A percentile compares a stretch with the other conserved stretches of the same genome.
These are phyloP conservation scores for Drosophila parthenogenetica DNA, from an alignment of 2,888 invertebrate genomes.

Conservation along the genomic window DNA sequence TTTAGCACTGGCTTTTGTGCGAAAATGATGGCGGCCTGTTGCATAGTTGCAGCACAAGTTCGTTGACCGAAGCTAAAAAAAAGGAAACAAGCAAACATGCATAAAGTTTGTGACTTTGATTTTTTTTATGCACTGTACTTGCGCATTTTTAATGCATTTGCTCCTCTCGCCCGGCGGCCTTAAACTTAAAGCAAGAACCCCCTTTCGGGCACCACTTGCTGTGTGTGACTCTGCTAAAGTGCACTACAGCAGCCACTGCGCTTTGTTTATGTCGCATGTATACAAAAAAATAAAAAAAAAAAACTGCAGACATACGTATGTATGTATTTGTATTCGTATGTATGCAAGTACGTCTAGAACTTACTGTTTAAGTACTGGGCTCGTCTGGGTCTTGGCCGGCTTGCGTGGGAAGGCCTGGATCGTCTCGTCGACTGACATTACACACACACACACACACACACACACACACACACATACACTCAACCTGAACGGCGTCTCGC, in stretches of 20 bases:
- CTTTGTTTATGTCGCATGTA: slow-evolving; percentile 72
- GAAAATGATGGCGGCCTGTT: slow-evolving; percentile 40
- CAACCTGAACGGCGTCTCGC: slow-evolving; percentile 15
- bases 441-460: slow-evolving; percentile 4
- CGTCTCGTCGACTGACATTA: slow-evolving; percentile 29
- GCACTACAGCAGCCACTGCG: slow-evolving; percentile 67
- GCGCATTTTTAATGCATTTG: slow-evolving; percentile 71
- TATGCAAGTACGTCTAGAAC: slow-evolving; percentile 64
- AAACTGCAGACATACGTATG: slow-evolving; percentile 25
- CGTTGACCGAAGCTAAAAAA: slow-evolving; percentile 61
- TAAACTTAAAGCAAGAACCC: slow-evolving; percentile 47
- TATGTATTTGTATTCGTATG: slow-evolving; percentile 17
- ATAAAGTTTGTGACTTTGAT: slow-evolving; percentile 63
- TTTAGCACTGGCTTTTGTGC: slow-evolving; percentile 6
- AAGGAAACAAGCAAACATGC: slow-evolving; percentile 23
- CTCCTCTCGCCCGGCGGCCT: slow-evolving; percentile 39
- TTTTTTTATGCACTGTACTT: slow-evolving; percentile 47
- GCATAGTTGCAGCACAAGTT: slow-evolving; percentile 39
- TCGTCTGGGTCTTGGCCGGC: slow-evolving; percentile 54
- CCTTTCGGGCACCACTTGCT: slow-evolving; percentile 3
- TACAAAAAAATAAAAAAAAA: slow-evolving; percentile 26
- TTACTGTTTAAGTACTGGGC: slow-evolving; percentile 67
- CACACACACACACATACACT: slow-evolving; percentile 6
- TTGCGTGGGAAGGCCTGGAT: slow-evolving; percentile 29
- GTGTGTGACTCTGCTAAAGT: slow-evolving; percentile 51